These are phyloP conservation scores for Seira ritae DNA, from an alignment of 2,888 invertebrate genomes.

Conservation along the genomic window DNA sequence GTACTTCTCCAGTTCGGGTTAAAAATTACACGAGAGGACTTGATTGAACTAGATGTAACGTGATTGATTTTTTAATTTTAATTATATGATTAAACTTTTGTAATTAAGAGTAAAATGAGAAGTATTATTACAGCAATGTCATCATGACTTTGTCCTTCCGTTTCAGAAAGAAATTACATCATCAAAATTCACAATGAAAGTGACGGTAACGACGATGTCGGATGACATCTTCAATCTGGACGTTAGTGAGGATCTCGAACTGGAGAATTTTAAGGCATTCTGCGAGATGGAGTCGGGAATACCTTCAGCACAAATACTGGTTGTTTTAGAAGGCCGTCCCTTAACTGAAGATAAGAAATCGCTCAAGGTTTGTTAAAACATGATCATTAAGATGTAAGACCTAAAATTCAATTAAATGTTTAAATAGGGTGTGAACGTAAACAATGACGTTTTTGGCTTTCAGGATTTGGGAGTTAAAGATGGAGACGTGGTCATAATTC, in stretches of 20 bases:
- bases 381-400: too few relatives aligned
- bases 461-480: slow-evolving; percentile 87
- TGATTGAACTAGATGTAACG: too few relatives aligned
- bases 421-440: too few relatives aligned
- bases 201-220: slow-evolving; percentile 92
- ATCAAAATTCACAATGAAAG: slow-evolving; percentile 82
- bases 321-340: slow-evolving; percentile 91
- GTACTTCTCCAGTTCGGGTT: too few relatives aligned
- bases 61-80: too few relatives aligned
- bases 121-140: too few relatives aligned
- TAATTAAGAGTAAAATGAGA: too few relatives aligned
- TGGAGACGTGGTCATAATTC: slow-evolving; percentile 91
- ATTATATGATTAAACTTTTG: too few relatives aligned
- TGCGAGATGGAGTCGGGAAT: slow-evolving; percentile 89
- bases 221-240: slow-evolving; percentile 94
- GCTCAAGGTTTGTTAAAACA: slow-evolving; percentile 79
- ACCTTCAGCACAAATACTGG: slow-evolving; percentile 86
- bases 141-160: too few relatives aligned
- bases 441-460: too few relatives aligned
- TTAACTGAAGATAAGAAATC: slow-evolving; percentile 89
- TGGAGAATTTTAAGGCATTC: slow-evolving; percentile 96
- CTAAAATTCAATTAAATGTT: neutral
- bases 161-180: too few relatives aligned
- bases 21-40: too few relatives aligned
- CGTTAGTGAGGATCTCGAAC: slow-evolving; percentile 93